Base-by-base conservation (phyloP, 2,888 invertebrate species). In the Protodeltote pygarga region DNA sequence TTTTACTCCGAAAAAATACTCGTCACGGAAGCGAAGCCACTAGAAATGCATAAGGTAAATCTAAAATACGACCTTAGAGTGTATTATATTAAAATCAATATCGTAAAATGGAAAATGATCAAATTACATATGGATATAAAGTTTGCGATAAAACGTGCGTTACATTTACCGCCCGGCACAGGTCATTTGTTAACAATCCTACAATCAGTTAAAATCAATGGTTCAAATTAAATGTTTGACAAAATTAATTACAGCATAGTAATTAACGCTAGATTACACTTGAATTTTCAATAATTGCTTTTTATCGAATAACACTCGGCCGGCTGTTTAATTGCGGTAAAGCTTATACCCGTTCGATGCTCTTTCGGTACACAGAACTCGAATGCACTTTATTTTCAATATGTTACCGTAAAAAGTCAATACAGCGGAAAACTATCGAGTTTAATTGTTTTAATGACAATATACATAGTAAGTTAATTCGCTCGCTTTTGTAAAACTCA, bases 361-460 rank as follows among this genome's bases (percentile, higher is more conserved):
- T 65, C 74, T 73, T 73, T 78, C 76, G 62, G 74, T 77, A 77
- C 78, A 81, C 76, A 76, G 75, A 76, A 72, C 66, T 60, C 72
- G 64, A 75, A 76, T 77, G 66, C 66, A 70, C 75, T 83, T 85
- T 83, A 87, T 88, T 86, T 80, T 85, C 85, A 76, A 68, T 79
- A 75, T 71, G 61, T 52, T 50, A 55, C 82, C 72, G 83, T 90
- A 85, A 89, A 87, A 87, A 79, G 76, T 81, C 76, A 83, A 87
- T 88, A 85, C 83, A 81, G 77, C 82, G 86, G 81, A 83, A 87
- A 85, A 87, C 88, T 83, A 86, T 81, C 77, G 77, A 76, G 77
- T 81, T 85, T 84, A 83, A 87, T 79, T 68, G 83, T 76, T 84
- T 88, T 87, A 85, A 89, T 89, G 87, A 83, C 86, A 61, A 86